These are phyloP conservation scores for Neomorphus geoffroyi DNA, from an alignment of 2,797 vertebrate species.

Conservation along the genomic window DNA sequence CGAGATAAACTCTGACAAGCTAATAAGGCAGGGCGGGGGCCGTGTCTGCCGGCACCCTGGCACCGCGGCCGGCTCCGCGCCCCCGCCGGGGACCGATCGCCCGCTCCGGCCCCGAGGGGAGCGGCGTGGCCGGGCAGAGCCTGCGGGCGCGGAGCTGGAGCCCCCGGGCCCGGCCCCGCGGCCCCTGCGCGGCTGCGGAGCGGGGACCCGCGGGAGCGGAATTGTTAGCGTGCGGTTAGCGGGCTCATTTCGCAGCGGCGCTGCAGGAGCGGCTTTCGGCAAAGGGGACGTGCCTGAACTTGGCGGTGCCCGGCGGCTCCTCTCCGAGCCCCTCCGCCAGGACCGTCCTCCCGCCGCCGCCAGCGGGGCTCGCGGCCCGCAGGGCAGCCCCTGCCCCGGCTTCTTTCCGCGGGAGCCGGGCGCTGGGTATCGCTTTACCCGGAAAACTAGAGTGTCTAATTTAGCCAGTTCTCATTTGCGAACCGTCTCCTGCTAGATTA, in stretches of 20 bases:
- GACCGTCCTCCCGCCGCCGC: background rate
- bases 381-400: slow-evolving; percentile 5
- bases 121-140: background rate
- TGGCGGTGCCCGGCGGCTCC: background rate
- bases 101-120: background rate
- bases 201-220: background rate
- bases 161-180: background rate
- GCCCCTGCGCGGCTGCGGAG: background rate
- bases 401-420: slow-evolving; percentile 38
- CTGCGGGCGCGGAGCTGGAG: background rate
- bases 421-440: slow-evolving; percentile 30
- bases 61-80: background rate
- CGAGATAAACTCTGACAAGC: slow-evolving; percentile 10
- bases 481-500: slow-evolving; percentile 53
- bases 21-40: background rate
- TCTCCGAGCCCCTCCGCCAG: background rate
- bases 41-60: background rate
- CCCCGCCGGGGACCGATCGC: background rate
- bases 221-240: background rate
- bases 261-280: background rate
- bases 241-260: background rate
- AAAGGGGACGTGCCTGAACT: background rate
- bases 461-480: slow-evolving; percentile 66
- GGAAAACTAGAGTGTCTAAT: slow-evolving; percentile 61
- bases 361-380: background rate